Base-by-base conservation (phyloP, 2,888 invertebrate species). In the Paralinhomoeus sp. region DNA sequence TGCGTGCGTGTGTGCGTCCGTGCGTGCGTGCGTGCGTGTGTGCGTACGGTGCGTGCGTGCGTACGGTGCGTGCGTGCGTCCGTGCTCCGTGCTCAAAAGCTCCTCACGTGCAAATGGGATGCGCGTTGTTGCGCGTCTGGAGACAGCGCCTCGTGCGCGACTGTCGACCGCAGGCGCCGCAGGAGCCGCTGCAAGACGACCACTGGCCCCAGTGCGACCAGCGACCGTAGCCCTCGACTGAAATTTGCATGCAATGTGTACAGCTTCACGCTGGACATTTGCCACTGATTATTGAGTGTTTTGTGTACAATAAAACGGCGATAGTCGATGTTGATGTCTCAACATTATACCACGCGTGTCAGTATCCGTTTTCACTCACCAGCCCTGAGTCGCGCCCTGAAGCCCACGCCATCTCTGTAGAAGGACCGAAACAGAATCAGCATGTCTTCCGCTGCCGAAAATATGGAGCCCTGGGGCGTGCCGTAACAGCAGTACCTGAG, bases 401-500 rank as follows among this genome's bases (percentile, higher is more conserved):
- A 61, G 23, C 61, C 61, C 41, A 52, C 52, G 37, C 61, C 61
- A 21, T 55, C 54, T n/a, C 57, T 50, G 47, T 61, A 61, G 49
- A 61, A 61, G 31, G 60, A 61, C 7, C 61, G 55, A 51, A 61
- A 61, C 2, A 61, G 50, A 13, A 61, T 53, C 33, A 61, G 52
- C 54, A 61, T 53, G 42, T 61, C 61, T 15, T 54, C 53, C 1
- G 61, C 61, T 2, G 57, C 57, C 9, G 61, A 62, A 17, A 53
- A 51, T 21, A 61, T 51, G 18, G 51, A 37, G 2, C 54, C 53
- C n/a, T 49, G 44, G 1, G 61, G 61, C 9, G 60, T 57, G 20
- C 57, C 57, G 42, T 55, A 58, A 49, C 61, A 61, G 47, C 61
- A 61, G 46, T 61, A 61, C 47, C 61, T 60, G 46, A 40, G 50